A percentile compares a stretch with the other conserved stretches of the same genome.
Conservation (phyloP, 2,797 vertebrate genomes). For the Paguma larvata region DNA sequence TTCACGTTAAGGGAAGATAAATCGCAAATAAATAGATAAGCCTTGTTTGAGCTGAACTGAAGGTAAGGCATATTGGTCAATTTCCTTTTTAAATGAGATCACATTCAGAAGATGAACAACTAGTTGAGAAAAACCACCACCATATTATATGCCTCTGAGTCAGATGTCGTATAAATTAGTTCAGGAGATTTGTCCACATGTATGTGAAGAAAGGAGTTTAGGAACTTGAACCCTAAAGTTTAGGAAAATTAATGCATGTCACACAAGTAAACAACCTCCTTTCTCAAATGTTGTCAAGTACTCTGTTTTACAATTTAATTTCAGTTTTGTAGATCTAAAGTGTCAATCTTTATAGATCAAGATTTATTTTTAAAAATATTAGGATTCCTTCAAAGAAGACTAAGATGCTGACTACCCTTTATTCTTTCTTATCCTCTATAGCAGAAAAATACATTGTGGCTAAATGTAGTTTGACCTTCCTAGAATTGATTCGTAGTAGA, state of each 20-base stretch:
- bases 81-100: not conserved
- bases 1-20: not conserved
- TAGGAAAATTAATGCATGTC: not conserved
- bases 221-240: not conserved
- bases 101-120: conserved; percentile 46
- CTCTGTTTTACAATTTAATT: not conserved
- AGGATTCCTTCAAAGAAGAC: not conserved
- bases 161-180: not conserved
- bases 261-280: not conserved
- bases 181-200: not conserved
- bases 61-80: not conserved
- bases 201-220: not conserved
- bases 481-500: not conserved
- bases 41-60: not conserved
- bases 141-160: not conserved
- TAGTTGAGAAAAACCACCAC: not conserved
- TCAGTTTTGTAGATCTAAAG: conserved; percentile 5
- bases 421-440: not conserved
- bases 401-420: not conserved
- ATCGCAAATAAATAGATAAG: not conserved
- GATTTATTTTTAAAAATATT: not conserved
- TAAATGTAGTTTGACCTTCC: not conserved
- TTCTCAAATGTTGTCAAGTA: not conserved
- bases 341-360: not conserved
- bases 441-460: not conserved